Evolutionary conservation across 2,113 vertebrate species (phyloP), one percentile per base, ranked within the genome.

Genomic region (Vidua macroura): DNA sequence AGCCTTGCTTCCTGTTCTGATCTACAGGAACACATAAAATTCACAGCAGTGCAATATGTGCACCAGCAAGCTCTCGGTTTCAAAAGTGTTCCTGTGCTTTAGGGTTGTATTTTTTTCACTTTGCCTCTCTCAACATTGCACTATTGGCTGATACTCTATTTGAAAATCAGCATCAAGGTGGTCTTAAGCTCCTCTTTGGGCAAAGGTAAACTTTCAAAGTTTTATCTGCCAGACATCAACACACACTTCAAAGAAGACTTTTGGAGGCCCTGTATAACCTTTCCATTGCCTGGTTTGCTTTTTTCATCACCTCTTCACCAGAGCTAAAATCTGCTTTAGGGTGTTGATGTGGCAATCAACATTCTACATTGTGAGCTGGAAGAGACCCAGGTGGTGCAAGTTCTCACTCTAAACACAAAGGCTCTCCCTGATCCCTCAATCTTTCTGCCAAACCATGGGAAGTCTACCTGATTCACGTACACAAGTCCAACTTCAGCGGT

Each of bases 1-100:
- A 97, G 84, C 49, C 60, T 96, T 91, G 76, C 75, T 97, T 96
- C 94, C 93, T 95, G 93, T 96, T 96, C 95, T 96, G 76, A 82
- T 81, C 41, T 83, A 78, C 75, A 56, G 43, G 85, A 93, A 88
- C 69, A 82, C 48, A 33, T 25, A 49, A 90, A 95, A 90, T 78
- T 78, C 69, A 88, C 73, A 95, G 69, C 73, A 80, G 35, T 90
- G 64, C 35, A 33, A 7, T 48, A 73, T 39, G 27, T 49, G 58
- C 58, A 68, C 27, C 48, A 91, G 62, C 22, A 83, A 94, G 58
- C 27, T 63, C 53, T 86, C 56, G 1, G 35, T 81, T 90, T 93
- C 39, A 3, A n/a, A 88, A 46, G 5, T 7, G 39, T 77, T 86
- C 79, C 27, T 55, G 64, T 31, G 7, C 14, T 88, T 92, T 66